phyloP scores from a whole-genome alignment of 2,888 invertebrate genomes.

The Neoscelio sp. region DNA sequence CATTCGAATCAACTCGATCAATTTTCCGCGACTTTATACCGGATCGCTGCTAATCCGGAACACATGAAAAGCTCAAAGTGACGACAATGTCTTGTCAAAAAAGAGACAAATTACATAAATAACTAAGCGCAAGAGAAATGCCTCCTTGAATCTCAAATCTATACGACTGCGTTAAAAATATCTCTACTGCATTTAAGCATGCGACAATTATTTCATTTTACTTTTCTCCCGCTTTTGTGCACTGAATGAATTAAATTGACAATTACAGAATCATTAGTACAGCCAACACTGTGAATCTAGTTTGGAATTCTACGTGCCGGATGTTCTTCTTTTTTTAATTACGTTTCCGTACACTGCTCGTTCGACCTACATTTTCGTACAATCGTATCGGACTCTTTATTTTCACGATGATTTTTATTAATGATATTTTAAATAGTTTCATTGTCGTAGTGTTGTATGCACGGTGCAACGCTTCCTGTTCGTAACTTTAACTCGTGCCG shows the following conservation, averaged over 20 bases:
- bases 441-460: constrained; percentile 26
- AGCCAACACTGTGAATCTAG: too few species aligned
- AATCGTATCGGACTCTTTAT: too few species aligned
- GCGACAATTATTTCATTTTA: constrained; percentile 8
- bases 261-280: too few species aligned
- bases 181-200: constrained; percentile 34
- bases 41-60: neutral
- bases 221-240: constrained; percentile 4
- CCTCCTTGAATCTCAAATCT: constrained; percentile 35
- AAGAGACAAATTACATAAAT: constrained; percentile 15
- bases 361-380: constrained; percentile 2
- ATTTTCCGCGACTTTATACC: neutral
- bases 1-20: neutral
- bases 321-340: neutral
- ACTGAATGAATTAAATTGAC: too few species aligned
- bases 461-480: constrained; percentile 15
- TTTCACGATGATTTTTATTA: constrained; percentile 21
- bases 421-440: constrained; percentile 15
- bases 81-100: constrained; percentile 45
- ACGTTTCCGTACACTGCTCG: constrained; percentile 4
- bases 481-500: constrained; percentile 22
- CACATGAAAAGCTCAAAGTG: constrained; percentile 51
- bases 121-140: constrained; percentile 25
- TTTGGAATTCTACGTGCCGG: too few species aligned
- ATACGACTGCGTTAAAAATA: constrained; percentile 18